Base-by-base conservation (phyloP, 2,797 vertebrate genomes). In the Epinephelus coioides region DNA sequence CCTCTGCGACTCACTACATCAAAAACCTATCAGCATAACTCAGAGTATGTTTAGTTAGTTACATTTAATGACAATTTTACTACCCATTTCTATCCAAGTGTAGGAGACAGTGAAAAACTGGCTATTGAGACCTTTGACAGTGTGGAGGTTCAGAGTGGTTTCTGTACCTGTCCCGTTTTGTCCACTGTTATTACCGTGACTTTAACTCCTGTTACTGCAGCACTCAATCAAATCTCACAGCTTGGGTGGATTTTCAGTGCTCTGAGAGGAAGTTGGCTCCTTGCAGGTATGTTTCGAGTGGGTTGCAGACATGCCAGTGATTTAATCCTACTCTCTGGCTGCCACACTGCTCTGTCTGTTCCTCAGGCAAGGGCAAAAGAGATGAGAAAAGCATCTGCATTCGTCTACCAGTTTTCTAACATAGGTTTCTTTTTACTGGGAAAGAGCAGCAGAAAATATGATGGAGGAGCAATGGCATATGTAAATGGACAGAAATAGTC, bases 241-340 rank as follows among this genome's bases (percentile, higher is more conserved):
- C 11, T 13, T 10, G 30, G 10, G 21, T 62, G 34, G 30, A 10
- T 40, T 69, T 56, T 57, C 17, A 44, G 18, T 4, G 50, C 60
- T 74, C 14, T n/a, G 53, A 21, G 8, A 23, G 18, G 1, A 62
- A 65, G 40, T 4, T 64, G 4, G 6, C 12, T 49, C 18, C 21
- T 63, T 57, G 30, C 9, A 21, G 51, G 23, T 38, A 53, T 46
- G 53, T 23, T 66, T 54, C 13, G 15, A 61, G 11, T 38, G 9
- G 15, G 38, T 54, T 3, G 2, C 68, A 51, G 25, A 53, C 38
- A 40, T n/a, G 15, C 25, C 15, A 15, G 19, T 5, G 6, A 69
- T 51, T 49, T 46, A 43, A 59, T 68, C 21, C 54, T 34, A 46
- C 12, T 46, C 34, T 76, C 18, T 56, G 67, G 49, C 69, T 62